A percentile compares a stretch with the other conserved stretches of the same genome.
These are phyloP conservation scores for Aricia agestis DNA, from an alignment of 1,140 invertebrate species.

Conservation along the genomic window DNA sequence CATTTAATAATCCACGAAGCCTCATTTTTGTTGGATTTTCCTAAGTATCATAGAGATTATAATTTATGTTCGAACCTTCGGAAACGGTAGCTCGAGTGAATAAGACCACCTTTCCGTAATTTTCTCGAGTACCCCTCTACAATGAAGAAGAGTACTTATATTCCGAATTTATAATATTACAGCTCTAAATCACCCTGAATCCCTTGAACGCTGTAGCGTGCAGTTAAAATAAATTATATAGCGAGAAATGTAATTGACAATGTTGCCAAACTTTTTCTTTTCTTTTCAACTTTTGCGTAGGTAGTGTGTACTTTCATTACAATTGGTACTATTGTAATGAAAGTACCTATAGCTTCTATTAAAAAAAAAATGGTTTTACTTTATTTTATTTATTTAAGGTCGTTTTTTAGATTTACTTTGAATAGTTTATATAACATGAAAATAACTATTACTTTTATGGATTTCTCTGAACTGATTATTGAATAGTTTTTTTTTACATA, in stretches of 20 bases:
- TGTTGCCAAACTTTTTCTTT: constrained; percentile 6
- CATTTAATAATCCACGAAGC: constrained; percentile 1
- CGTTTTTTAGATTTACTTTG: too few species aligned
- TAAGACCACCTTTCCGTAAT: constrained; percentile 66
- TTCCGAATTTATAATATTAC: constrained; percentile 71
- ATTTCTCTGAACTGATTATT: too few species aligned
- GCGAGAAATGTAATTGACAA: constrained; percentile 29
- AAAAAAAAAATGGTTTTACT: too few species aligned
- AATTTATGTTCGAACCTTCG: constrained; percentile 36
- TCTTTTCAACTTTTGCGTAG: not conserved
- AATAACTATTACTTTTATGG: too few species aligned
- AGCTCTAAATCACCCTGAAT: constrained; percentile 56
- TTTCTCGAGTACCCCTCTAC: constrained; percentile 63
- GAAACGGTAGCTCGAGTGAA: constrained; percentile 55
- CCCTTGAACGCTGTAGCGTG: constrained; percentile 34
- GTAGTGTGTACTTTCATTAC: too few species aligned
- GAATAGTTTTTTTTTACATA: too few species aligned
- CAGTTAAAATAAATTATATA: constrained; percentile 47
- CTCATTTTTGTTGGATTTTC: constrained; percentile 4
- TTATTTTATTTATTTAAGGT: too few species aligned
- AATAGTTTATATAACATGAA: too few species aligned
- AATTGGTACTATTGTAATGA: too few species aligned
- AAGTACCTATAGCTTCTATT: too few species aligned
- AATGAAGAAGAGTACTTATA: constrained; percentile 65
- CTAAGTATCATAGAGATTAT: constrained; percentile 11